These are phyloP conservation scores for Oryzias dopingdopingensis DNA, from an alignment of 2,797 vertebrate species.

Conservation along the genomic window DNA sequence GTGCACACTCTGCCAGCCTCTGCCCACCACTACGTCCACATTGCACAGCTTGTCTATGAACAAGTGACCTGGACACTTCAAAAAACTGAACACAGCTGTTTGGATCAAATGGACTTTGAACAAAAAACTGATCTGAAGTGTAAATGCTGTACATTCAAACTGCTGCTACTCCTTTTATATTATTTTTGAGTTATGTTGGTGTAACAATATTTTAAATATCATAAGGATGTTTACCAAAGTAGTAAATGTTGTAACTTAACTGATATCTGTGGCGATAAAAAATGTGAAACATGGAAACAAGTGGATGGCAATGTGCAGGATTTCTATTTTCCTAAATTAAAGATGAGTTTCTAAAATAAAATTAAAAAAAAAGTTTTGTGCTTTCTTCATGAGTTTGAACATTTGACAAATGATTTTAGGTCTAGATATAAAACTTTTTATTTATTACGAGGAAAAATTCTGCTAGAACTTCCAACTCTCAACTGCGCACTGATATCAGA, in stretches of 20 bases:
- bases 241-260: conserved; percentile 66
- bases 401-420: neutral
- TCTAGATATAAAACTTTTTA: too few relatives aligned
- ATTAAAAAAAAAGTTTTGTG: conserved; percentile 12
- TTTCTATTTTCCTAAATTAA: conserved; percentile 81
- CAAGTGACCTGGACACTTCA: conserved; percentile 66
- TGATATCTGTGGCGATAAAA: conserved; percentile 52
- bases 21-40: conserved; percentile 70
- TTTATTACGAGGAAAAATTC: too few relatives aligned
- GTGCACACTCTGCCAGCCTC: conserved; percentile 79
- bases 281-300: conserved; percentile 43
- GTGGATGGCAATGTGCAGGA: conserved; percentile 52
- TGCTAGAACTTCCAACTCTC: too few relatives aligned
- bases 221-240: conserved; percentile 41
- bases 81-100: conserved; percentile 22
- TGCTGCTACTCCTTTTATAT: conserved; percentile 68
- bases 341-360: conserved; percentile 54
- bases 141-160: conserved; percentile 69
- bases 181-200: conserved; percentile 39
- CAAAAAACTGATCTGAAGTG: conserved; percentile 22
- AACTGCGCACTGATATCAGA: too few relatives aligned
- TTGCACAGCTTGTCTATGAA: conserved; percentile 75
- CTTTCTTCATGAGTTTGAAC: conserved; percentile 19
- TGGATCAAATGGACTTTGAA: conserved; percentile 3
- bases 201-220: conserved; percentile 52